phyloP scores from a whole-genome alignment of 2,888 invertebrate species.

The Tineola bisselliella region DNA sequence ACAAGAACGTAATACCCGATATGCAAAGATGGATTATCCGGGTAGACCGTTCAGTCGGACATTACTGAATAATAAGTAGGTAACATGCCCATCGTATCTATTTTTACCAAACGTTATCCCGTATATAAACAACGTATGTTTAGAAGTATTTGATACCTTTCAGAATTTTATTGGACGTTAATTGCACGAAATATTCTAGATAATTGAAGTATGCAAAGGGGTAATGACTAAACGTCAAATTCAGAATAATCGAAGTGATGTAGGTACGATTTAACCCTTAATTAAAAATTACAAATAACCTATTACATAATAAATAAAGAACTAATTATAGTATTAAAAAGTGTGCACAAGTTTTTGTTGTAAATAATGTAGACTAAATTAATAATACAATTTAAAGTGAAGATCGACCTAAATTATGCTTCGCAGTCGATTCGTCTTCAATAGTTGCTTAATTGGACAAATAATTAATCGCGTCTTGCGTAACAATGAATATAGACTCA shows the following conservation, averaged over 20 bases:
- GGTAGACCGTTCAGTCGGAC: neutral
- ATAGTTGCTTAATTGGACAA: conserved; percentile 4
- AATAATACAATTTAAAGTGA: neutral
- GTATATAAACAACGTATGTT: too few relatives aligned
- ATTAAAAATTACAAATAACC: too few relatives aligned
- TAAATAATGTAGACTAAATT: neutral
- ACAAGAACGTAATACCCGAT: neutral
- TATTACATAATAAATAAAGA: neutral
- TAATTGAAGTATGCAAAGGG: too few relatives aligned
- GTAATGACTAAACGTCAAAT: too few relatives aligned
- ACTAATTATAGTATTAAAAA: neutral
- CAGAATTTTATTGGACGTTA: too few relatives aligned
- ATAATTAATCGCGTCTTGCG: neutral
- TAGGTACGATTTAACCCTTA: neutral
- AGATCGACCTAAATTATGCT: neutral
- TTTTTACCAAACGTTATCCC: neutral
- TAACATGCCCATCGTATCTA: neutral
- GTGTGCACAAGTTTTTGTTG: neutral
- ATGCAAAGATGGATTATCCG: neutral
- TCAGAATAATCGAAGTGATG: too few relatives aligned
- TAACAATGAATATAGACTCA: neutral
- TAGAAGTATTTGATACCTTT: too few relatives aligned
- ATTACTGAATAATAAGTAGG: neutral
- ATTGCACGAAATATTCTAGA: too few relatives aligned
- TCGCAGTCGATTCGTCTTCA: neutral